Evolutionary conservation across 2,797 vertebrate species (phyloP).

Genomic region (Argyrosomus regius): DNA sequence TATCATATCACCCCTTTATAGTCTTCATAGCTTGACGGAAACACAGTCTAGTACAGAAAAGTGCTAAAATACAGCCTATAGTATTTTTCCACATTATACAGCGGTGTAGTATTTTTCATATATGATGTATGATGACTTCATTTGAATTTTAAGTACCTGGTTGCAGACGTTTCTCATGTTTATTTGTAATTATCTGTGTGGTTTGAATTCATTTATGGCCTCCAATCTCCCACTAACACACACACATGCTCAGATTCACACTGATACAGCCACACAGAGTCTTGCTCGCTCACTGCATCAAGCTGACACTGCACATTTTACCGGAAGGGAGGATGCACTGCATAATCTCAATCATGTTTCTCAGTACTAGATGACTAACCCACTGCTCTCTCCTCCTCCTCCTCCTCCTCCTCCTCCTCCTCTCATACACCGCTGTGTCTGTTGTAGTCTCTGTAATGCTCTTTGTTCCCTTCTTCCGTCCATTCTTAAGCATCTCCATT

Average conservation of each 20-base stretch:
- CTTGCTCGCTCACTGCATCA: conserved; percentile 23
- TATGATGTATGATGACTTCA: neutral
- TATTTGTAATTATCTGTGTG: neutral
- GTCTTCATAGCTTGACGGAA: neutral
- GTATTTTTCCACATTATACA: neutral
- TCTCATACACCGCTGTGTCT: conserved; percentile 3
- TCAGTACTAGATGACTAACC: conserved; percentile 55
- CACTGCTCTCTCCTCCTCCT: conserved; percentile 20
- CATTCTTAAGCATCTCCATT: conserved; percentile 1
- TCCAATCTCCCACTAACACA: conserved; percentile 6
- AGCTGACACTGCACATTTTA: conserved; percentile 63
- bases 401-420: conserved; percentile 23
- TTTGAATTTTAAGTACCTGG: neutral
- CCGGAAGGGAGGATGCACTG: conserved; percentile 53
- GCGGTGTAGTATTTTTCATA: neutral
- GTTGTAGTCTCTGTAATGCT: neutral
- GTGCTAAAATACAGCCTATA: too few species aligned
- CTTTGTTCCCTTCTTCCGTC: conserved; percentile 15
- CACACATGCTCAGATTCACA: conserved; percentile 26
- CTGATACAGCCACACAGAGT: conserved; percentile 20
- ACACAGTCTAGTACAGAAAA: neutral
- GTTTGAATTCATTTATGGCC: too few species aligned
- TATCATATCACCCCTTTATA: neutral
- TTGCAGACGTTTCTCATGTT: neutral
- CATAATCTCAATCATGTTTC: conserved; percentile 64